phyloP scores from a whole-genome alignment of 2,888 invertebrate species.

The Hydroisotoma schaefferi region DNA sequence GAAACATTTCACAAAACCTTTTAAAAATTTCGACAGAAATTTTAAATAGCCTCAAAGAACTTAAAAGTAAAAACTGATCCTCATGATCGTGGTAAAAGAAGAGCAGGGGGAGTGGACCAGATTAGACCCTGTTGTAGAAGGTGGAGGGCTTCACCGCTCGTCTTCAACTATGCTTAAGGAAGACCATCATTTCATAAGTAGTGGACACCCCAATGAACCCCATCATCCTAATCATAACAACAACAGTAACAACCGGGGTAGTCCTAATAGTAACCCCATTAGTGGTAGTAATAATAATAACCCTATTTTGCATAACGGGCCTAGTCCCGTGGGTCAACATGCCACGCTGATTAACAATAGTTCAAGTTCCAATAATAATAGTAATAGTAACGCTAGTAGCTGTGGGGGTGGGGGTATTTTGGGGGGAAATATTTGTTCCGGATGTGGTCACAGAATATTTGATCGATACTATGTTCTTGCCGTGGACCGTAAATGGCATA shows the following conservation, averaged over 20 bases:
- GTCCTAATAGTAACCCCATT: not conserved
- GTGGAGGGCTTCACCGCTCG: slow-evolving; percentile 11
- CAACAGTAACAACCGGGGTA: slow-evolving; percentile 12
- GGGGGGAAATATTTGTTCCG: slow-evolving; percentile 49
- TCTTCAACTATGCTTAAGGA: slow-evolving; percentile 30
- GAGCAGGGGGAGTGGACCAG: slow-evolving; percentile 37
- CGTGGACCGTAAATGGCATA: slow-evolving; percentile 87
- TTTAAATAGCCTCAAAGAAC: too few species aligned
- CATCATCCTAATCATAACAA: slow-evolving; percentile 19
- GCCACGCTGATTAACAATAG: too few species aligned
- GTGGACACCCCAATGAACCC: slow-evolving; percentile 2
- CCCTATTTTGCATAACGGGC: slow-evolving; percentile 9
- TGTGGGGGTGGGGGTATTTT: slow-evolving; percentile 13
- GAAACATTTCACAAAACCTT: too few species aligned
- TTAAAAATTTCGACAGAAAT: too few species aligned
- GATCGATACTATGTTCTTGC: slow-evolving; percentile 67
- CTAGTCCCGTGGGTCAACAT: slow-evolving; percentile 4
- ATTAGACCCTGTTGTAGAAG: slow-evolving; percentile 22
- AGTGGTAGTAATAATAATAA: slow-evolving; percentile 27
- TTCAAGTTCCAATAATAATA: not conserved
- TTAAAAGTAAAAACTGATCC: too few species aligned
- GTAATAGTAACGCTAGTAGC: slow-evolving; percentile 22
- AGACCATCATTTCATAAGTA: slow-evolving; percentile 26
- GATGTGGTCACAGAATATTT: slow-evolving; percentile 62
- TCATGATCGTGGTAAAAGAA: slow-evolving; percentile 40